These are phyloP conservation scores for Lucilia sericata DNA, from an alignment of 1,140 invertebrate genomes.

Conservation along the genomic window DNA sequence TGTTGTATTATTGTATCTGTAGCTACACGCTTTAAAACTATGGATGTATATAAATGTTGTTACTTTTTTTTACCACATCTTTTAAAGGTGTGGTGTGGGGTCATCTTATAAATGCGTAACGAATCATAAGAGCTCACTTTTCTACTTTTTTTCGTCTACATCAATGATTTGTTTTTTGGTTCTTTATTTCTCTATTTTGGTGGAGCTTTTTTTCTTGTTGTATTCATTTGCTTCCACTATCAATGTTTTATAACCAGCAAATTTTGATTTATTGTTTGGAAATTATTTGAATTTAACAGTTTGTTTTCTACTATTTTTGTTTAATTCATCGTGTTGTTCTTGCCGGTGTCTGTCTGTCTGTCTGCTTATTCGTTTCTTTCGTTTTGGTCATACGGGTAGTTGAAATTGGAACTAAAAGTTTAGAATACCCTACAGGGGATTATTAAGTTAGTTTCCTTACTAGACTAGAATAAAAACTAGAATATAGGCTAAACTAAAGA, in stretches of 20 bases:
- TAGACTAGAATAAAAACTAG: too few relatives aligned
- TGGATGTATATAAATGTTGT: conserved; percentile 45
- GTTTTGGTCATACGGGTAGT: background rate
- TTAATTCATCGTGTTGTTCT: background rate
- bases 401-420: background rate
- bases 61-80: conserved; percentile 51
- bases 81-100: conserved; percentile 53
- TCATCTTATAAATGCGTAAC: conserved; percentile 37
- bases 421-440: too few relatives aligned
- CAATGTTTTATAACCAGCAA: conserved; percentile 37
- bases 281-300: conserved; percentile 33
- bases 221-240: conserved; percentile 17
- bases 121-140: conserved; percentile 57
- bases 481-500: too few relatives aligned
- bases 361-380: background rate
- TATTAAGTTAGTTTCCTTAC: too few relatives aligned
- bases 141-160: conserved; percentile 3
- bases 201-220: background rate
- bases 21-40: background rate
- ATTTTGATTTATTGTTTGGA: conserved; percentile 39
- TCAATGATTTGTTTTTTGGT: conserved; percentile 21
- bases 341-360: background rate
- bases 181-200: background rate
- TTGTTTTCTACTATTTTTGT: conserved; percentile 20
- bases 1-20: background rate